Percentiles rank a stretch among this genome's conserved stretches.
Conservation (phyloP, 2,888 invertebrate genomes). For the Cephus nigrinus region DNA sequence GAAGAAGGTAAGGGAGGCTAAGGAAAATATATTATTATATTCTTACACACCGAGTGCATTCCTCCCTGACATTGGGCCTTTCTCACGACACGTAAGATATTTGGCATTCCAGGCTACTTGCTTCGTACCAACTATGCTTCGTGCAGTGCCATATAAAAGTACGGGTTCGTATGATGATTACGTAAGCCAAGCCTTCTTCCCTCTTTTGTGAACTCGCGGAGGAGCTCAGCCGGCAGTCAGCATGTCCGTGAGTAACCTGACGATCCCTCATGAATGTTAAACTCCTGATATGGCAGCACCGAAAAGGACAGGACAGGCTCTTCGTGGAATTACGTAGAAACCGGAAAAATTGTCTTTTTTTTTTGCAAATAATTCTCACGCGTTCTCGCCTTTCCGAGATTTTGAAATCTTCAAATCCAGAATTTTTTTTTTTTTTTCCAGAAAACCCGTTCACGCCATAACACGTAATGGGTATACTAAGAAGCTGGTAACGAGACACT, state of each 20-base stretch:
- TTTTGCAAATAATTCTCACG: neutral
- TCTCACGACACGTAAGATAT: conserved; percentile 10
- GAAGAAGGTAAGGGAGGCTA: neutral
- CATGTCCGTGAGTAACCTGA: neutral
- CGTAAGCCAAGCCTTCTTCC: neutral
- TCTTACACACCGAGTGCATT: neutral
- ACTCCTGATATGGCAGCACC: neutral
- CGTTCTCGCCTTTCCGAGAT: neutral
- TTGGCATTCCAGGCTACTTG: conserved; percentile 15
- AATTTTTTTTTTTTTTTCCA: neutral
- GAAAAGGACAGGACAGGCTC: neutral
- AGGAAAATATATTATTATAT: neutral
- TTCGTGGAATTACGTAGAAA: neutral
- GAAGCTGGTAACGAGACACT: neutral
- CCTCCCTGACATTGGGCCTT: neutral
- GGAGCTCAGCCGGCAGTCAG: neutral
- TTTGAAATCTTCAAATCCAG: neutral
- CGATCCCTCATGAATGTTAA: neutral
- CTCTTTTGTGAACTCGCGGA: neutral
- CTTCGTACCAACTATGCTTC: neutral
- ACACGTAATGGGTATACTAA: neutral
- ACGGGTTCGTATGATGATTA: neutral
- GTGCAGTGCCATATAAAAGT: neutral
- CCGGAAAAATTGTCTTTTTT: neutral
- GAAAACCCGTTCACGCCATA: neutral